Percentiles rank a stretch among this genome's conserved stretches.
Evolutionary conservation across 2,888 invertebrate species (phyloP).

Genomic region (Gymnocheta viridis): DNA sequence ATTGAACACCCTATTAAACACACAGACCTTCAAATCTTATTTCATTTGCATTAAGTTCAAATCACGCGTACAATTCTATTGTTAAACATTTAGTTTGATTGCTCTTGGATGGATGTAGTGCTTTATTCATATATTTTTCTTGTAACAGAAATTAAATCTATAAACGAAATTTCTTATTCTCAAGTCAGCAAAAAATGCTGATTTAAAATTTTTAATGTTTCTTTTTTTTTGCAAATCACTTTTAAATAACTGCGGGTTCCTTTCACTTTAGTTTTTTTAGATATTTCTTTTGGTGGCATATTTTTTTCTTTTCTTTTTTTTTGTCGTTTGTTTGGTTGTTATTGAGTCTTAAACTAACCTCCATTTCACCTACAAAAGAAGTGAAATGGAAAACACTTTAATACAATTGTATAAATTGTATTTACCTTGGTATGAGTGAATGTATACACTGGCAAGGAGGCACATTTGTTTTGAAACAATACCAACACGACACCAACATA

Average conservation of each 20-base stretch:
- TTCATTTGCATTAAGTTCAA: not conserved
- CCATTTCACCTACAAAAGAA: slow-evolving; percentile 64
- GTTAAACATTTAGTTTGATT: not conserved
- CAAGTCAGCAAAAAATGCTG: slow-evolving; percentile 9
- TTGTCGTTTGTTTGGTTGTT: slow-evolving; percentile 12
- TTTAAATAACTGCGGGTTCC: not conserved
- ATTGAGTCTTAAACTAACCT: slow-evolving; percentile 58
- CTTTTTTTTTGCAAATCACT: not conserved
- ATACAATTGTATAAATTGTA: not conserved
- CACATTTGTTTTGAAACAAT: not conserved
- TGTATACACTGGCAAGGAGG: not conserved
- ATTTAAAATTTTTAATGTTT: not conserved
- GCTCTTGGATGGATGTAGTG: not conserved
- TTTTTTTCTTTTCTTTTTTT: too few relatives aligned
- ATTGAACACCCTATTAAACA: not conserved
- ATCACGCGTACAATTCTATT: not conserved
- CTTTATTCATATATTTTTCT: not conserved
- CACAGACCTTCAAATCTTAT: not conserved
- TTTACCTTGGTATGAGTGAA: not conserved
- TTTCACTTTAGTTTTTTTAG: slow-evolving; percentile 12
- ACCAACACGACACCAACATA: not conserved
- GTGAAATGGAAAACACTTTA: slow-evolving; percentile 33
- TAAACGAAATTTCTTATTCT: slow-evolving; percentile 6
- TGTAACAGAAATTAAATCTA: not conserved
- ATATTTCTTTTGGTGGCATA: too few relatives aligned